Evolutionary conservation across 2,113 vertebrate genomes (phyloP).

Genomic region (Australoheros scitulus): DNA sequence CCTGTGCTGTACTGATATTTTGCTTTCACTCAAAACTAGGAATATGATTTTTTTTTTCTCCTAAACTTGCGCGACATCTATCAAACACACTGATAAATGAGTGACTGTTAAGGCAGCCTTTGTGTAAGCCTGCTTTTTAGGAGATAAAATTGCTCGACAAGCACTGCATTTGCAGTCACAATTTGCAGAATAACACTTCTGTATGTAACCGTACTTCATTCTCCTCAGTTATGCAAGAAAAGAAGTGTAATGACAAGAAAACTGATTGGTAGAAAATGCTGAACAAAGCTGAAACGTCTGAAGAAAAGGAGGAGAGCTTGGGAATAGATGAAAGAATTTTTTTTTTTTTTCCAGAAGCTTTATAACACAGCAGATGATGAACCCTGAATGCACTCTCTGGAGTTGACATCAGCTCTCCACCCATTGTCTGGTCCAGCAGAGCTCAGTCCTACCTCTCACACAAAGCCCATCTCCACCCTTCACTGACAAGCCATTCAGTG

Average conservation of each 20-base stretch:
- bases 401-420: constrained; percentile 61
- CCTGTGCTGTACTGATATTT: constrained; percentile 10
- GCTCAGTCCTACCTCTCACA: constrained; percentile 49
- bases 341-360: constrained; percentile 49
- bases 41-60: constrained; percentile 43
- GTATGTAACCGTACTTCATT: constrained; percentile 15
- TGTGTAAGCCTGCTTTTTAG: constrained; percentile 34
- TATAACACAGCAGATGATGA: constrained; percentile 63
- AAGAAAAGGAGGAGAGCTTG: constrained; percentile 38
- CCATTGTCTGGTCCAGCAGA: constrained; percentile 67
- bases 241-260: constrained; percentile 30
- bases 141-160: constrained; percentile 25
- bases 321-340: constrained; percentile 54
- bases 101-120: constrained; percentile 28
- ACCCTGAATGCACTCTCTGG: constrained; percentile 67
- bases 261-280: constrained; percentile 50
- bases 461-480: constrained; percentile 69
- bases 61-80: neutral
- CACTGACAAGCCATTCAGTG: constrained; percentile 66
- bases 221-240: constrained; percentile 20
- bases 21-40: constrained; percentile 36
- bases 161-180: constrained; percentile 16
- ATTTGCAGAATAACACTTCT: constrained; percentile 25
- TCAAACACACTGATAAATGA: constrained; percentile 42
- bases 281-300: constrained; percentile 54